phyloP scores from a whole-genome alignment of 2,113 vertebrate species.

The Ahaetulla prasina region DNA sequence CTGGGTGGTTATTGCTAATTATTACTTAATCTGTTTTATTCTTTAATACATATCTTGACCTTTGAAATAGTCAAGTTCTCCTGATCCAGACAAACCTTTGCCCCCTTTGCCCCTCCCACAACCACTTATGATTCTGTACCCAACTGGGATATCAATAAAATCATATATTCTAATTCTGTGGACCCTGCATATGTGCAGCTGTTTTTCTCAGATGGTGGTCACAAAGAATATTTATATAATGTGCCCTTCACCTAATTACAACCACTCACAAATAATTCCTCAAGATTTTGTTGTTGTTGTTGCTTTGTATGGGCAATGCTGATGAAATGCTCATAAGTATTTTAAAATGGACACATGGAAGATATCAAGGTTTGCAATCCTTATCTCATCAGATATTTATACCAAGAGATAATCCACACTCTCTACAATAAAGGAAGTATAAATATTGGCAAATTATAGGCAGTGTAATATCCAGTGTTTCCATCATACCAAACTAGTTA shows the following conservation, averaged over 20 bases:
- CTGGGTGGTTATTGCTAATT: not conserved
- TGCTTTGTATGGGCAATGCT: not conserved
- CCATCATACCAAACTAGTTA: not conserved
- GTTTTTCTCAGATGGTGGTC: not conserved
- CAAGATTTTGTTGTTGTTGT: not conserved
- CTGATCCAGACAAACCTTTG: not conserved
- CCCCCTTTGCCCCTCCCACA: not conserved
- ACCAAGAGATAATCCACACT: not conserved
- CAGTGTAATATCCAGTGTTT: not conserved
- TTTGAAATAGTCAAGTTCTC: not conserved
- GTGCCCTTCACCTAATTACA: not conserved
- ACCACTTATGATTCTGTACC: not conserved
- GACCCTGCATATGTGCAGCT: too few relatives aligned
- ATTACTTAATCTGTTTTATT: not conserved
- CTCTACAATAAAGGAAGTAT: not conserved
- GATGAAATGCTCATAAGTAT: not conserved
- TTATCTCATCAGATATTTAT: not conserved
- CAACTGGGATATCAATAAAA: not conserved
- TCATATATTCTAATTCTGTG: not conserved
- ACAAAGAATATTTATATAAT: not conserved
- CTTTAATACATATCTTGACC: not conserved
- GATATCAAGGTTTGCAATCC: not conserved
- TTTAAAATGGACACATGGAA: not conserved
- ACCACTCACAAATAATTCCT: not conserved
- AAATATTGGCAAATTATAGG: not conserved